phyloP scores from a whole-genome alignment of 1,140 invertebrate species.

The Oppia nitens region DNA sequence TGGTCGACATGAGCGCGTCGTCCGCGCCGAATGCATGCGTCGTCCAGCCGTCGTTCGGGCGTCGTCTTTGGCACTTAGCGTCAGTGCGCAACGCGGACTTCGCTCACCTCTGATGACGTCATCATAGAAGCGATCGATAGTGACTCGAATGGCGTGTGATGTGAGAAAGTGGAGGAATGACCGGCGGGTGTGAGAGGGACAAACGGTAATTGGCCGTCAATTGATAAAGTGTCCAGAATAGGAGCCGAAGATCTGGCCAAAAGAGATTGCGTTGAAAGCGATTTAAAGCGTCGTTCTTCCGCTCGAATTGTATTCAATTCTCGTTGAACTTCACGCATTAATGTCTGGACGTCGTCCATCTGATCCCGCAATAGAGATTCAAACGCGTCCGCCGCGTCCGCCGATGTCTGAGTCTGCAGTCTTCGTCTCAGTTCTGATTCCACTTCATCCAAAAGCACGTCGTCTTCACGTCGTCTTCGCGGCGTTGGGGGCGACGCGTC shows the following conservation, averaged over 20 bases:
- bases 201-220: constrained; percentile 11
- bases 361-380: constrained; percentile 77
- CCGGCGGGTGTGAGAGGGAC: neutral
- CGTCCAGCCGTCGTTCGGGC: neutral
- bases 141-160: neutral
- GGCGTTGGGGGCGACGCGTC: constrained; percentile 18
- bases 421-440: constrained; percentile 5
- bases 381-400: constrained; percentile 80
- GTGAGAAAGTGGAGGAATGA: constrained; percentile 9
- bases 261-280: constrained; percentile 12
- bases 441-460: constrained; percentile 10
- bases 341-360: constrained; percentile 70
- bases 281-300: constrained; percentile 21
- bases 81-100: neutral
- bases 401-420: constrained; percentile 45
- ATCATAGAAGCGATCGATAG: neutral
- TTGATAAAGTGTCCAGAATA: constrained; percentile 14
- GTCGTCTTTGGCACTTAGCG: constrained; percentile 6
- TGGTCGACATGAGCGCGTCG: constrained; percentile 9
- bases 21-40: constrained; percentile 18
- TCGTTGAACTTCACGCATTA: constrained; percentile 24
- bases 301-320: constrained; percentile 23
- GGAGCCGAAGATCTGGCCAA: neutral
- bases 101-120: neutral
- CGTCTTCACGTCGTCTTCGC: neutral